A percentile compares a stretch with the other conserved stretches of the same genome.
phyloP scores from a whole-genome alignment of 2,797 vertebrate species.

The Tenualosa thibaudeaui region DNA sequence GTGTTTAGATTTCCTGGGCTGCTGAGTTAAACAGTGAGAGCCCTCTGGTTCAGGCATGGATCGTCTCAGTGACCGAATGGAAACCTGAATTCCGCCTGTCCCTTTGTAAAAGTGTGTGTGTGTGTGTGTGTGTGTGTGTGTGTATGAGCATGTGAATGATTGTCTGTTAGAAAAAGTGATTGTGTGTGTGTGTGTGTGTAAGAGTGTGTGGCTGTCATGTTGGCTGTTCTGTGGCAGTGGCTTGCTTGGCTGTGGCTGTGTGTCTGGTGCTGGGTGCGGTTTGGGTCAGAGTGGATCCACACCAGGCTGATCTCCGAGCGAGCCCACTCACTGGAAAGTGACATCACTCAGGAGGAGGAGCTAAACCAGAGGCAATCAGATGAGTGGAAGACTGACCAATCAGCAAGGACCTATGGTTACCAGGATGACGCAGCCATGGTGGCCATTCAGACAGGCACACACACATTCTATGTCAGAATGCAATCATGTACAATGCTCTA shows the following conservation, averaged over 20 bases:
- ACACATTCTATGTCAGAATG: slow-evolving; percentile 65
- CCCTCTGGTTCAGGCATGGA: not conserved
- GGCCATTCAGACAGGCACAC: slow-evolving; percentile 71
- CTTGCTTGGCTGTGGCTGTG: slow-evolving; percentile 51
- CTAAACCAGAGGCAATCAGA: slow-evolving; percentile 43
- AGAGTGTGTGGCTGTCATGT: slow-evolving; percentile 34
- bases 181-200: slow-evolving; percentile 10
- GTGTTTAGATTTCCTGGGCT: not conserved
- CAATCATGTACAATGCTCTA: not conserved
- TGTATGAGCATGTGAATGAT: not conserved
- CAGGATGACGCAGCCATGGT: slow-evolving; percentile 59
- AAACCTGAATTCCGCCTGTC: not conserved
- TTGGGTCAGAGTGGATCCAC: slow-evolving; percentile 21
- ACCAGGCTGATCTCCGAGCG: not conserved
- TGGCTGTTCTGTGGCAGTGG: slow-evolving; percentile 52
- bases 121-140: not conserved
- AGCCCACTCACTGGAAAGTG: not conserved
- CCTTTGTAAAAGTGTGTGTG: not conserved
- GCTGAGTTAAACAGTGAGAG: not conserved
- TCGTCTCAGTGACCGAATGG: not conserved
- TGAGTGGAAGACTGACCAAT: slow-evolving; percentile 63
- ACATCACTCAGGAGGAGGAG: slow-evolving; percentile 5
- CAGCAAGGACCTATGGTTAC: slow-evolving; percentile 59
- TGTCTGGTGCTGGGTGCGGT: slow-evolving; percentile 38
- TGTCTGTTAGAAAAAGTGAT: not conserved